Evolutionary conservation across 2,797 vertebrate species (phyloP), one percentile per base, ranked within the genome.

Genomic region (Pipistrellus pipistrellus): DNA sequence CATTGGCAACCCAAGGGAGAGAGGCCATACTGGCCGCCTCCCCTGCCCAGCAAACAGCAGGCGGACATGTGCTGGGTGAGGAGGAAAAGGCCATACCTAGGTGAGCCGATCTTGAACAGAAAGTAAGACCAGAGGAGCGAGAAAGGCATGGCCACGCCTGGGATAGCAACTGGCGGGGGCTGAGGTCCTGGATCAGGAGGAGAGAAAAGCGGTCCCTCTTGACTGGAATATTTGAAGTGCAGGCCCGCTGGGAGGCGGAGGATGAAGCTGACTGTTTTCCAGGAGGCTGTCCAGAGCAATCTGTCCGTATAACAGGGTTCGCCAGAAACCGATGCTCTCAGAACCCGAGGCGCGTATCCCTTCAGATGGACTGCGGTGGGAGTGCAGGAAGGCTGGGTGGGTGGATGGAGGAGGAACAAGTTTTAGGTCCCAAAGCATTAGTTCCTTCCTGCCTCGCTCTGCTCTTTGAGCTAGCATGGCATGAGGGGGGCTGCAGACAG

Each of bases 291-390:
- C 25, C 68, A 57, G 48, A 53, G 44, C 32, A 80, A 53, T 73
- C 64, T 48, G 51, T 53, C 38, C 90, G 57, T 38, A 80, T 18
- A 84, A 77, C 11, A 76, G 25, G 18, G 11, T 30, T 41, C 12
- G 1, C 89, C 27, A 69, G 86, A 85, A 94, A 72, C 4, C 1
- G 11, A 46, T n/a, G n/a, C 32, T 0, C 10, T 69, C 38, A 35
- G 30, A 41, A 48, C n/a, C 38, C 51, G 4, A 55, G 46, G 32
- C 17, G 0, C 0, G 0, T 2, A 10, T 25, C n/a, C 7, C 4
- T 57, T 87, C 30, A 0, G 3, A 0, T 20, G 21, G 51, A 88
- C 32, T 1, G 15, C 15, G 20, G 64, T 30, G 10, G 66, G 32
- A 41, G 1, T 27, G 9, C 4, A 69, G n/a, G 46, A 32, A 38